Percentiles rank a stretch among this genome's conserved stretches.
These are phyloP conservation scores for Sarcophaga rosellei DNA, from an alignment of 2,888 invertebrate species.

Conservation along the genomic window DNA sequence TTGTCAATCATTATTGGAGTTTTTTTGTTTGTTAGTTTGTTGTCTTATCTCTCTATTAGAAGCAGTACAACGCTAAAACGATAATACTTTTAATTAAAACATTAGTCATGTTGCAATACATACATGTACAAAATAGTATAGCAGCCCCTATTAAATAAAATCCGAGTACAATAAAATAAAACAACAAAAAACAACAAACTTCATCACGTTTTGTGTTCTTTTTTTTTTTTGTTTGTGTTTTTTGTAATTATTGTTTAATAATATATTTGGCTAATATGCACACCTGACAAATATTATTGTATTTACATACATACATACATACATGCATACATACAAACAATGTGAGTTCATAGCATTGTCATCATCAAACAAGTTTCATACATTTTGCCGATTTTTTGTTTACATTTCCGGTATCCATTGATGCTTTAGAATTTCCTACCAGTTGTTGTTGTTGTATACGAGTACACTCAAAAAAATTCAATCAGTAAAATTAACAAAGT, in stretches of 20 bases:
- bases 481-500: too few relatives aligned
- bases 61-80: neutral
- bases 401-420: constrained; percentile 7
- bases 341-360: neutral
- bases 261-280: too few relatives aligned
- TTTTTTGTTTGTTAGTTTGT: neutral
- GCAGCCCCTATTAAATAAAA: too few relatives aligned
- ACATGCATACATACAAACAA: too few relatives aligned
- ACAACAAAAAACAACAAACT: neutral
- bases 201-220: constrained; percentile 16
- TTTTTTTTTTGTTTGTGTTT: neutral
- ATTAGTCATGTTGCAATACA: neutral
- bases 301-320: neutral
- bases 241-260: constrained; percentile 4
- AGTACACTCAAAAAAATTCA: neutral
- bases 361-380: constrained; percentile 12
- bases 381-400: neutral
- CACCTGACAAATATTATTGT: neutral
- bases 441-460: too few relatives aligned
- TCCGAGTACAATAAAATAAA: neutral
- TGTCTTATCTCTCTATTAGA: neutral
- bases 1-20: constrained; percentile 8
- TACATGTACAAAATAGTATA: neutral
- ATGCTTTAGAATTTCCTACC: neutral
- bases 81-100: neutral